Evolutionary conservation across 2,113 vertebrate species (phyloP), one percentile per base, ranked within the genome.

Genomic region (Chinchilla lanigera): DNA sequence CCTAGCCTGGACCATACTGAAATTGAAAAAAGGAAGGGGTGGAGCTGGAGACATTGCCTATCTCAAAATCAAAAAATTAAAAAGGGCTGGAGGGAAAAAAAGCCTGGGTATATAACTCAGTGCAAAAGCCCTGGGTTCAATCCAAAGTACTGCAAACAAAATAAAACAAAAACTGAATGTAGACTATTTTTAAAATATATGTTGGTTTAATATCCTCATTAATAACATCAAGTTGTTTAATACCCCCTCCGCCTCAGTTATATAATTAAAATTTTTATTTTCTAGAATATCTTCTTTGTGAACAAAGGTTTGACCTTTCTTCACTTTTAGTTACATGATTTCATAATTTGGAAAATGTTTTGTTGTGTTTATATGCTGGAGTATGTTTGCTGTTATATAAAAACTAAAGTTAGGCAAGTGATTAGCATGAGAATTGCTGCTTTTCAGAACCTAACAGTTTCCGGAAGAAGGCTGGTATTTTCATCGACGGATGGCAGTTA

Each of bases 361-460:
- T 93, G 20, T 28, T 80, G 65, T 80, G 75, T 80, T 91, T 71
- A 80, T 44, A 80, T 93, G 44, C 41, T 61, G 3, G 33, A 35
- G 0, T 56, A 3, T 86, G 41, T 73, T 94, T 95, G 50, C 28
- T 83, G 93, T 71, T 85, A 78, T 82, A 65, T 78, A 50, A 35
- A 17, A 73, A 58, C 28, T 16, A 56, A 58, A 69, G 92, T 47
- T 83, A 47, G 26, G 38, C 75, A 69, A 38, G 22, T 56, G 60
- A 71, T 69, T 81, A 94, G 28, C 47, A 47, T 41, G 63, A 90
- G 41, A 95, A 95, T 50, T 95, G 2, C 97, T 98, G 28, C 97
- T 83, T 95, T 96, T 81, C 97, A 99, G 99, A 99, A 94, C 99
- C 99, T 7, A 99, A 99, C 97, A 99, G 99, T 98, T 99, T 99